phyloP scores from a whole-genome alignment of 92 coral and sea anemone genomes.

The Hydrozoanthus gracilis region DNA sequence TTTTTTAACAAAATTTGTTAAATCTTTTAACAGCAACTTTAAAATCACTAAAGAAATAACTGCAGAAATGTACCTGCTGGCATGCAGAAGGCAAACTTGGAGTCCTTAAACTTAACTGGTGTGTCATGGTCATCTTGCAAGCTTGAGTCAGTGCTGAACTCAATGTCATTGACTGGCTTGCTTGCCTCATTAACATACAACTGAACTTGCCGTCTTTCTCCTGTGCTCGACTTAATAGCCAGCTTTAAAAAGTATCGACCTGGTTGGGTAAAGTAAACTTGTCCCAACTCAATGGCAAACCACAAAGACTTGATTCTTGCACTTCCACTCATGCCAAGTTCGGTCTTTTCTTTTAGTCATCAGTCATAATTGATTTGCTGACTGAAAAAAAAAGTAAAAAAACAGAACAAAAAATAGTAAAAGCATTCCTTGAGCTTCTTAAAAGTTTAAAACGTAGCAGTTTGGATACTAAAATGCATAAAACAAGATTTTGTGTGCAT shows the following conservation, averaged over 20 bases:
- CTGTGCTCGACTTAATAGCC: conserved; percentile 13
- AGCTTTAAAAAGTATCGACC: conserved; percentile 41
- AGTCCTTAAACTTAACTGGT: conserved; percentile 33
- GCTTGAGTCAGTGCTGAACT: conserved; percentile 26
- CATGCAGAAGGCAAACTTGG: conserved; percentile 35
- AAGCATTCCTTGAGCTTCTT: background rate
- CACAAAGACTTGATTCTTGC: conserved; percentile 33
- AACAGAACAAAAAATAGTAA: background rate
- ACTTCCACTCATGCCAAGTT: conserved; percentile 23
- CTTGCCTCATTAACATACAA: conserved; percentile 28
- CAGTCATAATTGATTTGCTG: background rate
- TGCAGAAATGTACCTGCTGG: conserved; percentile 31
- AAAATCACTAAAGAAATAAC: too few species aligned
- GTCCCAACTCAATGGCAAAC: conserved; percentile 31
- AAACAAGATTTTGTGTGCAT: too few species aligned
- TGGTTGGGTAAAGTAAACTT: conserved; percentile 30
- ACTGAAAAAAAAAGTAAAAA: background rate
- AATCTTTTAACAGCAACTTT: background rate
- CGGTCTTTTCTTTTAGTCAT: background rate
- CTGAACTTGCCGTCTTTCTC: conserved; percentile 19
- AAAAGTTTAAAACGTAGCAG: too few species aligned
- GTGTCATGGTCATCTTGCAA: conserved; percentile 20
- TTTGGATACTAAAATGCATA: too few species aligned
- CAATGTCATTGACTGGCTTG: conserved; percentile 14
- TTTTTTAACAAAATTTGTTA: too few species aligned